phyloP scores from a whole-genome alignment of 2,113 vertebrate species.

The Clarias macrocephalus region DNA sequence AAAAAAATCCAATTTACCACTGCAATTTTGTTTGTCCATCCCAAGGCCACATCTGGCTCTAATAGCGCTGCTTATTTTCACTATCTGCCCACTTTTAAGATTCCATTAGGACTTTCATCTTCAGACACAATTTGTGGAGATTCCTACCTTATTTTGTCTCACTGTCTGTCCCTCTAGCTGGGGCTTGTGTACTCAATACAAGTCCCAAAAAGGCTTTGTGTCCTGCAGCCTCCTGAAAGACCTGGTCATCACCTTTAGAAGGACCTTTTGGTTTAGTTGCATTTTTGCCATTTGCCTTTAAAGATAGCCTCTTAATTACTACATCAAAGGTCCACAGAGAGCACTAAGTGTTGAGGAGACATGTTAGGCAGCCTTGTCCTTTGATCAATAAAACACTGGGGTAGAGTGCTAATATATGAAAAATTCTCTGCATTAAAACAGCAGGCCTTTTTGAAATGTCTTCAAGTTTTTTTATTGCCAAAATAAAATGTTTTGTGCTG shows the following conservation, averaged over 20 bases:
- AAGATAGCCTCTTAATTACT: conserved; percentile 74
- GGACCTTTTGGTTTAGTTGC: conserved; percentile 45
- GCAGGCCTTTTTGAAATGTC: background rate
- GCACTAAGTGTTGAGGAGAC: conserved; percentile 72
- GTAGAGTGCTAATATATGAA: conserved; percentile 53
- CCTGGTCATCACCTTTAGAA: background rate
- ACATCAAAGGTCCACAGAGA: conserved; percentile 76
- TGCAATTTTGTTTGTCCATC: conserved; percentile 50
- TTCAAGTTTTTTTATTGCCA: conserved; percentile 28
- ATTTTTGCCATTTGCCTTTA: conserved; percentile 75
- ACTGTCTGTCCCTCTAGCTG: conserved; percentile 60
- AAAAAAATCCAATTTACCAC: conserved; percentile 40
- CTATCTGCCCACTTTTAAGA: conserved; percentile 62
- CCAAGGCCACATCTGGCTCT: conserved; percentile 48
- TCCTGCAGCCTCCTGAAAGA: conserved; percentile 28
- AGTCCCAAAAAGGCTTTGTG: conserved; percentile 33
- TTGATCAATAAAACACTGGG: conserved; percentile 71
- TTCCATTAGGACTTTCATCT: conserved; percentile 78
- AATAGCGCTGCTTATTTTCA: conserved; percentile 60
- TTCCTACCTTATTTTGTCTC: conserved; percentile 62
- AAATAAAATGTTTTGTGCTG: conserved; percentile 37
- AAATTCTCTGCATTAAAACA: conserved; percentile 65
- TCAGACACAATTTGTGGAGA: conserved; percentile 70
- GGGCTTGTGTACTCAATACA: conserved; percentile 33
- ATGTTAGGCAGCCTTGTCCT: conserved; percentile 67